These are phyloP conservation scores for Cromileptes altivelis DNA, from an alignment of 2,113 vertebrate genomes.

Conservation along the genomic window DNA sequence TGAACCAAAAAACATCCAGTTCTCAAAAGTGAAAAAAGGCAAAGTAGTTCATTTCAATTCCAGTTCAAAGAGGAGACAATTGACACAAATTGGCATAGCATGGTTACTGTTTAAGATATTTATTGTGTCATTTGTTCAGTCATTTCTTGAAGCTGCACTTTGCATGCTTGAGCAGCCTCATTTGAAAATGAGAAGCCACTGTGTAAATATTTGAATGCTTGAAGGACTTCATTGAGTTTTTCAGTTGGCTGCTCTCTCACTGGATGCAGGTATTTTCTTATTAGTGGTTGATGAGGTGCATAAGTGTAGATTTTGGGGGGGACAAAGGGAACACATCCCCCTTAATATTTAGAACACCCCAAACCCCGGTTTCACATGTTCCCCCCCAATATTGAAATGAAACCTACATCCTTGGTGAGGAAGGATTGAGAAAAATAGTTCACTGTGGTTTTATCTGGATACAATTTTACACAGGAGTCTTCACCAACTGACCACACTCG, in stretches of 20 bases:
- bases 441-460: neutral
- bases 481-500: neutral
- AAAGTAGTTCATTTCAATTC: neutral
- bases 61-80: neutral
- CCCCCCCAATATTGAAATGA: no score
- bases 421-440: neutral
- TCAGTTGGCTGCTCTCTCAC: neutral
- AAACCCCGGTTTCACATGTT: no score
- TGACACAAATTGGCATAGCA: neutral
- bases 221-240: neutral
- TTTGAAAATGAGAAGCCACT: neutral
- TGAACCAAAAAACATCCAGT: neutral
- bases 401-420: neutral
- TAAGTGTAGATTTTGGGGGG: no score
- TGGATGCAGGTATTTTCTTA: neutral
- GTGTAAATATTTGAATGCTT: slow-evolving; percentile 13
- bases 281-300: neutral
- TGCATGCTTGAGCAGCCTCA: neutral
- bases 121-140: neutral
- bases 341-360: no score
- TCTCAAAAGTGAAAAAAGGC: neutral
- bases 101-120: neutral
- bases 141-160: neutral
- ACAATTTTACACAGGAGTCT: neutral
- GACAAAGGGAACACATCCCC: no score